phyloP scores from a whole-genome alignment of 1,140 invertebrate genomes.

The Meloidogyne exigua region DNA sequence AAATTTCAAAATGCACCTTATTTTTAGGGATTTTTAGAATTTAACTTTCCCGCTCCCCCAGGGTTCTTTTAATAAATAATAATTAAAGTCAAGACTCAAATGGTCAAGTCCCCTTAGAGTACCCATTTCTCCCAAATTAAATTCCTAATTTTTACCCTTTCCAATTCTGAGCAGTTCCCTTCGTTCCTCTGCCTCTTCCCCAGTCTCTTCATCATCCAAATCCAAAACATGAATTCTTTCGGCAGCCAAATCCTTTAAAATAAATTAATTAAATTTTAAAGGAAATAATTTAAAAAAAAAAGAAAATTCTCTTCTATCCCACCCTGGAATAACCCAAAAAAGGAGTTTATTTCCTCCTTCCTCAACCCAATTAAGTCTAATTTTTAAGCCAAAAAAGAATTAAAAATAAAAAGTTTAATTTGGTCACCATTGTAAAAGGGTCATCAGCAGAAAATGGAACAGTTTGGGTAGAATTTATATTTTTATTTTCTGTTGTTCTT shows the following conservation, averaged over 20 bases:
- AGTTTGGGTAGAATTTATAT: slow-evolving; percentile 10
- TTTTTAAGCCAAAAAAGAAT: no score
- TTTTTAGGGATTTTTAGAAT: no score
- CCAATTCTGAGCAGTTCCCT: slow-evolving; percentile 4
- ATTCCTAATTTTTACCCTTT: background rate
- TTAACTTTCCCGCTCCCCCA: no score
- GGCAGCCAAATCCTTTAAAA: slow-evolving; percentile 52
- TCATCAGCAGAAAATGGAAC: slow-evolving; percentile 23
- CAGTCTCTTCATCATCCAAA: slow-evolving; percentile 49
- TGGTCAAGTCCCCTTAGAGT: background rate
- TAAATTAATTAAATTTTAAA: background rate
- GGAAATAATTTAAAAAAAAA: no score
- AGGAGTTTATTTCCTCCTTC: no score
- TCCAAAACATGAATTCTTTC: slow-evolving; percentile 61
- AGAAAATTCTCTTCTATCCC: no score
- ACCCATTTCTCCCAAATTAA: background rate
- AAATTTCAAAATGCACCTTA: no score
- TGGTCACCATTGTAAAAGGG: slow-evolving; percentile 31
- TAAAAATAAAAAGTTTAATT: no score
- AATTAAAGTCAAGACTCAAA: no score
- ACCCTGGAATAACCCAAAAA: no score
- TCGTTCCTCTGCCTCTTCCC: slow-evolving; percentile 6
- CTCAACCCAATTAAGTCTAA: no score
- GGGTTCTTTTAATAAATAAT: background rate
- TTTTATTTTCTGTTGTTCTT: slow-evolving; percentile 3